These are phyloP conservation scores for Umimayanthus kanabou DNA, from an alignment of 92 coral and sea anemone species.

Conservation along the genomic window DNA sequence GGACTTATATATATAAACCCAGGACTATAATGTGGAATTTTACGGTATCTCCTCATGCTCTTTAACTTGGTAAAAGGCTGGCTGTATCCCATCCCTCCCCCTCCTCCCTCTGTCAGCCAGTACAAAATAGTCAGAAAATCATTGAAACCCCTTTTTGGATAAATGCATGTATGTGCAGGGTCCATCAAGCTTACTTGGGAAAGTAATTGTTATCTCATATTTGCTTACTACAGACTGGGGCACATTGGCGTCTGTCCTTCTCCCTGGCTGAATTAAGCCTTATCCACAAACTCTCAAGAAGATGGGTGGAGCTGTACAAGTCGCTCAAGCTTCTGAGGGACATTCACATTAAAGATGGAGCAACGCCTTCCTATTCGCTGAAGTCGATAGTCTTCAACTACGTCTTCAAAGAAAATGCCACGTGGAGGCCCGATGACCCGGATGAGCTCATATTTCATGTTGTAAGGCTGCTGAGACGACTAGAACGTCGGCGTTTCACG, in stretches of 20 bases:
- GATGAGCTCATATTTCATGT: slow-evolving; percentile 8
- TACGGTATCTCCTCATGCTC: too few relatives aligned
- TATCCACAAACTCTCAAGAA: slow-evolving; percentile 15
- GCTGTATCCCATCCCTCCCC: too few relatives aligned
- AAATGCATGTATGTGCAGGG: not conserved
- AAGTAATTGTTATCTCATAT: not conserved
- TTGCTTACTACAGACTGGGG: not conserved
- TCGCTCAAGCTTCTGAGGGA: slow-evolving; percentile 49
- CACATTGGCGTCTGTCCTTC: slow-evolving; percentile 49
- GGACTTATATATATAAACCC: too few relatives aligned
- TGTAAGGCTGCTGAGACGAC: not conserved
- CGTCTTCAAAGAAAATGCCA: slow-evolving; percentile 18
- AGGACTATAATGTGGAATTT: too few relatives aligned
- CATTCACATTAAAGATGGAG: slow-evolving; percentile 33
- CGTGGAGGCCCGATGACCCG: not conserved
- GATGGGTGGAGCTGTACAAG: slow-evolving; percentile 28
- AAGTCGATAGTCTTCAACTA: slow-evolving; percentile 32
- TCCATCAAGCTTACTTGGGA: too few relatives aligned
- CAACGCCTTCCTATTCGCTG: slow-evolving; percentile 22
- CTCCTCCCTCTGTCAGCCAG: too few relatives aligned
- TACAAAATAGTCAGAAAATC: too few relatives aligned
- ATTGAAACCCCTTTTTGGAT: not conserved
- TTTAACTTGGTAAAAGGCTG: too few relatives aligned
- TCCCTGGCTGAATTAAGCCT: slow-evolving; percentile 40
- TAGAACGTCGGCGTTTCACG: not conserved